Base-by-base conservation (phyloP, 2,888 invertebrate genomes). In the Anodontia alba region DNA sequence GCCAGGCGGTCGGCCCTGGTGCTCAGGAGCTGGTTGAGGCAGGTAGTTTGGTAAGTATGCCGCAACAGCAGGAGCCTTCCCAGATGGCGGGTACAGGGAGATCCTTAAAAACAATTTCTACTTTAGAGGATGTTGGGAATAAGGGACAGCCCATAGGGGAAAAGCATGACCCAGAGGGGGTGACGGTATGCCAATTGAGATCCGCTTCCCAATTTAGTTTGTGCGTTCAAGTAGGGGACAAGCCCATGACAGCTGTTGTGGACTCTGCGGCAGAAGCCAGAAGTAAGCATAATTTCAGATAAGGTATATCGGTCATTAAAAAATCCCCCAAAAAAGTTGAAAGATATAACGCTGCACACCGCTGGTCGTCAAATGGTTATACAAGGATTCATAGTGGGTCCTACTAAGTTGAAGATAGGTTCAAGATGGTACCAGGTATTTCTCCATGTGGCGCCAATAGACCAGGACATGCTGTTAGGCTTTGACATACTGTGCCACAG, bases 211-310 rank as follows among this genome's bases (percentile, higher is more conserved):
- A 33, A 29, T 76, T 76, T n/a, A 72, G 43, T 12, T 73, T 76
- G 15, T 26, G 23, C n/a, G 33, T 80, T 7, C 46, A 51, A 31
- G 38, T 80, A 15, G 75, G 72, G 2, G 68, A 73, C 23, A 10
- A 20, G 1, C 12, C 7, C 20, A 36, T 73, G 7, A 26, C 23
- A 23, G 73, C 83, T 0, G 76, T 77, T 2, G 76, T 84, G 12
- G 81, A 86, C 46, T 73, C 84, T 0, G 87, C 81, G 12, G 84
- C 83, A 8, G 76, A 86, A 46, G 76, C 82, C 83, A 8, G 76
- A 86, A 46, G 76, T 83, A 8, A 80, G 80, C 10, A 77, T 86
- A 15, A 75, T 87, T 23, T 84, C 81, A 23, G 81, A 81, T 54
- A 51, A 46, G 49, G 43, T 84, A 2, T 84, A 66, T 54, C 23